Evolutionary conservation across 2,797 vertebrate species (phyloP).

Genomic region (Muraenolepis orangiensis): DNA sequence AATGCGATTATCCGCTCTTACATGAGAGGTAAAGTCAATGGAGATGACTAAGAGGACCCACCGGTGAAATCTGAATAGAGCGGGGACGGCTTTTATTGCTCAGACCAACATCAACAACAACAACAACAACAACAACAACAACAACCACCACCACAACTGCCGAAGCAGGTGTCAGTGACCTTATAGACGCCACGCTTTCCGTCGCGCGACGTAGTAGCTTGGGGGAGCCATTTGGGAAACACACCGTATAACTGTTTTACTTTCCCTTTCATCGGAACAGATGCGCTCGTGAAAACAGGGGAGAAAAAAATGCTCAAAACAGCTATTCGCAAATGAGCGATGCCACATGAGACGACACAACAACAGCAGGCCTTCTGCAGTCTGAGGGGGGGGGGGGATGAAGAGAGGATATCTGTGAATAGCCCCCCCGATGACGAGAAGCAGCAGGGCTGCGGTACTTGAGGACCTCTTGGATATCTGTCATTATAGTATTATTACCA

Average conservation of each 20-base stretch:
- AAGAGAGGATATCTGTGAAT: not conserved
- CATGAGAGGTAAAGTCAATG: not conserved
- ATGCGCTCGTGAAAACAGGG: not conserved
- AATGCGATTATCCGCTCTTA: not conserved
- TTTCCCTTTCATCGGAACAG: not conserved
- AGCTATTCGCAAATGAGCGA: not conserved
- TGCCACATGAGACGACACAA: not conserved
- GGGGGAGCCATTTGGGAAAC: not conserved
- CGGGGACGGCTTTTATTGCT: conserved; percentile 15
- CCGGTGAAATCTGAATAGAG: conserved; percentile 31
- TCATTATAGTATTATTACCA: not conserved
- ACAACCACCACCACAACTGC: not conserved
- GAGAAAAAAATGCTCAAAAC: not conserved
- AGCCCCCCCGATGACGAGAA: not conserved
- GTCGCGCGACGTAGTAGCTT: not conserved
- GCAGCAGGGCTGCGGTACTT: not conserved
- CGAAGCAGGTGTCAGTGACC: not conserved
- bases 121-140: not conserved
- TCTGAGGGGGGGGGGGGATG: no score
- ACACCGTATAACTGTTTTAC: not conserved
- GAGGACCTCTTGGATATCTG: not conserved
- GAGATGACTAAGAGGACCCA: conserved; percentile 21
- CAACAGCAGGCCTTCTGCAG: not conserved
- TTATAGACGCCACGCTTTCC: not conserved
- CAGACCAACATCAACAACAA: not conserved